A percentile compares a stretch with the other conserved stretches of the same genome.
Conservation (phyloP, 2,113 vertebrate genomes). For the Ptyas mucosa region DNA sequence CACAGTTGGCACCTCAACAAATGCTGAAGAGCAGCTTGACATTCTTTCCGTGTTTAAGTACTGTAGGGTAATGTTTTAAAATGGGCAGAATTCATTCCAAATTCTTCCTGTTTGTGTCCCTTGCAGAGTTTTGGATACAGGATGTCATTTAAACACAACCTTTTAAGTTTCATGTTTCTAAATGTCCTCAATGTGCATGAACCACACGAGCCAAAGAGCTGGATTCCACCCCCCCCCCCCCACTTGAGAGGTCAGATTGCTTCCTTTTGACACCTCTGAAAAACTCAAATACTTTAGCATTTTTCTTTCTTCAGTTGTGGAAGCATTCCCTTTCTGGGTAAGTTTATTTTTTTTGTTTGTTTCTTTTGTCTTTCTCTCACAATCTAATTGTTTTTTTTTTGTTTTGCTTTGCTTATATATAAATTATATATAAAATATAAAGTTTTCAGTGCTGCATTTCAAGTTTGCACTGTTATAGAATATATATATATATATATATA, state of each 20-base stretch:
- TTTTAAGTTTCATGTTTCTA: constrained; percentile 51
- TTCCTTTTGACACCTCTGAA: constrained; percentile 72
- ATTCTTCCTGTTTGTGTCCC: constrained; percentile 45
- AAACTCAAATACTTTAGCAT: constrained; percentile 37
- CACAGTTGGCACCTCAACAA: background rate
- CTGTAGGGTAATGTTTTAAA: background rate
- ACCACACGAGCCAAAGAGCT: constrained; percentile 56
- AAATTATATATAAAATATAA: too few relatives aligned
- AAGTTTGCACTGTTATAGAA: too few relatives aligned
- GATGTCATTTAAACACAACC: constrained; percentile 57
- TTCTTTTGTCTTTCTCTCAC: background rate
- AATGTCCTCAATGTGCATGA: constrained; percentile 55
- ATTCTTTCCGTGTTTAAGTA: constrained; percentile 23
- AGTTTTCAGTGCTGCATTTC: too few relatives aligned
- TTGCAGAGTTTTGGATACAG: constrained; percentile 52
- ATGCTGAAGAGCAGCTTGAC: constrained; percentile 3
- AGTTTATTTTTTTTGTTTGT: constrained; percentile 10
- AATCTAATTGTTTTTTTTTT: background rate
- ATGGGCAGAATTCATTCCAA: constrained; percentile 40
- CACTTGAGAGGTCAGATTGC: constrained; percentile 66
- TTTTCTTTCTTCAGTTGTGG: constrained; percentile 38
- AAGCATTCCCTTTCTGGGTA: constrained; percentile 58
- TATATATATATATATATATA: too few relatives aligned
- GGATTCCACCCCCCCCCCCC: constrained; percentile 36
- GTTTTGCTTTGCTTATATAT: constrained; percentile 3